These are phyloP conservation scores for Clepsis dumicolana DNA, from an alignment of 2,888 invertebrate genomes.

Conservation along the genomic window DNA sequence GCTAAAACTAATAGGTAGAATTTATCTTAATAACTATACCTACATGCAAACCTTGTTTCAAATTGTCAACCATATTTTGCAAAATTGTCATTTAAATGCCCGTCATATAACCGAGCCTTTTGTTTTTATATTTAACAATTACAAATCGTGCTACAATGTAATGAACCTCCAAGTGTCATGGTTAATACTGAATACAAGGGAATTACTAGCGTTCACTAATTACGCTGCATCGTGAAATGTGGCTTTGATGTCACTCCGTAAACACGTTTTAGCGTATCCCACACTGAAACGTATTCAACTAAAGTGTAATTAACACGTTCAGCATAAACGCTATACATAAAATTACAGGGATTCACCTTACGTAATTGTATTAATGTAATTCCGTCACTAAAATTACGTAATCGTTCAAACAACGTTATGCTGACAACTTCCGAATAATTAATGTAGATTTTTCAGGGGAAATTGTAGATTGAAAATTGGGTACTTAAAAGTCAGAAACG, in stretches of 20 bases:
- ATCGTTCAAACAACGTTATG: neutral
- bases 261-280: constrained; percentile 18
- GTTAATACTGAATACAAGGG: constrained; percentile 13
- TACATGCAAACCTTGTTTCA: too few relatives aligned
- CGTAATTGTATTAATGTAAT: neutral
- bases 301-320: constrained; percentile 16
- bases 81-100: too few relatives aligned
- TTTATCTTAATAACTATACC: too few relatives aligned
- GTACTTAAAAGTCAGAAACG: neutral
- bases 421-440: neutral
- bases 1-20: neutral
- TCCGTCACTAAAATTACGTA: neutral
- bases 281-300: constrained; percentile 27
- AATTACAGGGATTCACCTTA: constrained; percentile 2
- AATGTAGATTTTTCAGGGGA: neutral
- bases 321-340: constrained; percentile 5
- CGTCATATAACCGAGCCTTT: too few relatives aligned
- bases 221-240: constrained; percentile 34
- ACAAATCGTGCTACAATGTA: neutral
- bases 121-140: too few relatives aligned
- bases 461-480: neutral
- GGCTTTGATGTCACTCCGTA: constrained; percentile 36
- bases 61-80: too few relatives aligned
- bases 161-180: neutral
- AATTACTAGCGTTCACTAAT: constrained; percentile 31